phyloP scores from a whole-genome alignment of 1,140 invertebrate species.

The Rhyacophila brunnea region DNA sequence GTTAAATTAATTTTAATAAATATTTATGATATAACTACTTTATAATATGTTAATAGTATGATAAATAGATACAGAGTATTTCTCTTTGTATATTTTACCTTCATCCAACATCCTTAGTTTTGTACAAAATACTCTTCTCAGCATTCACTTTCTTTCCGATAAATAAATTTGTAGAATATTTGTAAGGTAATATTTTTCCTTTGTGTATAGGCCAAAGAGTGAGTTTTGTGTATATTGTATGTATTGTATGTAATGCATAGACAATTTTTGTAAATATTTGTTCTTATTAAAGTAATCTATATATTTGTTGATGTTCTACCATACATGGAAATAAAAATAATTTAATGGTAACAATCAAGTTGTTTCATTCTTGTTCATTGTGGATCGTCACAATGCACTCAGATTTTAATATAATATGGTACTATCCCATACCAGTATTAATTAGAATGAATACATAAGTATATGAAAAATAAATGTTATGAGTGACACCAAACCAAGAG shows the following conservation, averaged over 20 bases:
- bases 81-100: no score
- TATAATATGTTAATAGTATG: neutral
- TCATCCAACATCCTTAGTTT: neutral
- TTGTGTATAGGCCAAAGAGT: conserved; percentile 25
- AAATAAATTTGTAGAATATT: conserved; percentile 6
- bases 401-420: no score
- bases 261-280: conserved; percentile 25
- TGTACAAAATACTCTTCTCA: neutral
- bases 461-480: no score
- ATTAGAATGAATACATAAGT: no score
- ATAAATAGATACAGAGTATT: no score
- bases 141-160: neutral
- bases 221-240: conserved; percentile 20
- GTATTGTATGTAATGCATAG: conserved; percentile 21
- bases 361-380: no score
- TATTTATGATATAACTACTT: neutral
- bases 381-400: no score
- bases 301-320: conserved; percentile 25
- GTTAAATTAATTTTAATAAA: neutral
- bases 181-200: conserved; percentile 3
- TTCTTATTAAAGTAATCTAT: conserved; percentile 15
- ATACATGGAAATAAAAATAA: conserved; percentile 21
- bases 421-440: no score
- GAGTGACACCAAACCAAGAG: no score
- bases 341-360: no score